Evolutionary conservation across 2,797 vertebrate genomes (phyloP).

Genomic region (Oophaga sylvatica): DNA sequence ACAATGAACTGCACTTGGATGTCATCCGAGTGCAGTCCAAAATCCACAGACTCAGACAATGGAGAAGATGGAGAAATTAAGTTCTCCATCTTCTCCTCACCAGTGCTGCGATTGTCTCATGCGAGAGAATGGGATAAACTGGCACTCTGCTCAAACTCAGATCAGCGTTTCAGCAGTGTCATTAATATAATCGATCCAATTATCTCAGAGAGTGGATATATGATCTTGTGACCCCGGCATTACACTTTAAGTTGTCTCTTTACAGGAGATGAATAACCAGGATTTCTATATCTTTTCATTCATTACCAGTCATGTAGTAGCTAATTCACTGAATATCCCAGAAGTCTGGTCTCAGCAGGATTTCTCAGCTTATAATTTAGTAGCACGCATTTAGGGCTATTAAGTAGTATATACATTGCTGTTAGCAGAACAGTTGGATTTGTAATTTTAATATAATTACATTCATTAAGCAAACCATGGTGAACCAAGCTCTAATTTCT

Average conservation of each 20-base stretch:
- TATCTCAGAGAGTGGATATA: no score
- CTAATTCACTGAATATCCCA: conserved; percentile 26
- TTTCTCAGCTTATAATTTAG: not conserved
- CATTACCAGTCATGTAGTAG: not conserved
- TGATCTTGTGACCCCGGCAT: no score
- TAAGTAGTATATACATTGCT: conserved; percentile 9
- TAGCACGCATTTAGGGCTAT: not conserved
- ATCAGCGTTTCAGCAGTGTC: no score
- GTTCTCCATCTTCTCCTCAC: no score
- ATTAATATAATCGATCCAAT: no score
- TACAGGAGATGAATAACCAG: not conserved
- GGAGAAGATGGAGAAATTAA: no score
- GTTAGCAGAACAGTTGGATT: conserved; percentile 22
- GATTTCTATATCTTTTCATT: not conserved
- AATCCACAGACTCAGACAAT: no score
- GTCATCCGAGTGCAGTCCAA: no score
- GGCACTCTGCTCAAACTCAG: no score
- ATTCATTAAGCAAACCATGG: conserved; percentile 35
- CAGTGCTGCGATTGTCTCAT: no score
- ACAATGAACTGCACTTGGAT: no score
- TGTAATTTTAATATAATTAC: conserved; percentile 39
- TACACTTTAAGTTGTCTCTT: not conserved
- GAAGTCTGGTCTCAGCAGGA: not conserved
- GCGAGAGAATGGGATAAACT: no score
- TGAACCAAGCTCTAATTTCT: not conserved